Base-by-base conservation (phyloP, 2,113 vertebrate species). In the Sinosuthora webbiana region DNA sequence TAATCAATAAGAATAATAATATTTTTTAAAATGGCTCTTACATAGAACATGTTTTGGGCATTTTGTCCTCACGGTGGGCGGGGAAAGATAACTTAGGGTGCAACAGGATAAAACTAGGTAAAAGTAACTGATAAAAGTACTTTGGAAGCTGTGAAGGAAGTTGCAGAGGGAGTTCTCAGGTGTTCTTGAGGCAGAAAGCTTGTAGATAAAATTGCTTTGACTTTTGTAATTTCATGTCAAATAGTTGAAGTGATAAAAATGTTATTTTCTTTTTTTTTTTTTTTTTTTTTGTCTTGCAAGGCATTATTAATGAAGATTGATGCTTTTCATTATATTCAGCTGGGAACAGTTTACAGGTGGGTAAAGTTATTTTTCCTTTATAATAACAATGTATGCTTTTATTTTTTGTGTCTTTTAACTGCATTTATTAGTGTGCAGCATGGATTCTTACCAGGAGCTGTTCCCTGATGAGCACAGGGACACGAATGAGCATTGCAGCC, bases 261-360 rank as follows among this genome's bases (percentile, higher is more conserved):
- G 19, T 24, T 39, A 0, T 23, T 17, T 31, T n/a, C 9, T 93
- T 73, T 75, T 24, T 39, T 62, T 63, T 79, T 24, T 17, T 17
- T 7, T 41, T 41, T 52, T 41, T 22, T 76, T 47, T 92, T 35
- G 1, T 16, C 52, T 67, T 69, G 37, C 64, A 92, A 99, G 99
- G 99, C 98, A 1, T 97, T 99, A 80, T 96, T 99, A 97, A 99
- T 99, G 99, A 99, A 99, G 98, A 99, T 99, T 0, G 99, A 99
- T 97, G 99, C 99, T 59, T 99, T 99, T 97, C 99, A 99, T 97
- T 99, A 99, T 83, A 99, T 99, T 96, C 99, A 99, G 89, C 90
- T 98, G 82, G 98, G 98, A 81, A 98, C 98, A 11, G 98, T 98
- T 53, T 98, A 98, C 87, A 97, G 98, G 98, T 98, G 94, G 95